Conservation (phyloP, 2,797 vertebrate species). For the Pithecia hirsuta region DNA sequence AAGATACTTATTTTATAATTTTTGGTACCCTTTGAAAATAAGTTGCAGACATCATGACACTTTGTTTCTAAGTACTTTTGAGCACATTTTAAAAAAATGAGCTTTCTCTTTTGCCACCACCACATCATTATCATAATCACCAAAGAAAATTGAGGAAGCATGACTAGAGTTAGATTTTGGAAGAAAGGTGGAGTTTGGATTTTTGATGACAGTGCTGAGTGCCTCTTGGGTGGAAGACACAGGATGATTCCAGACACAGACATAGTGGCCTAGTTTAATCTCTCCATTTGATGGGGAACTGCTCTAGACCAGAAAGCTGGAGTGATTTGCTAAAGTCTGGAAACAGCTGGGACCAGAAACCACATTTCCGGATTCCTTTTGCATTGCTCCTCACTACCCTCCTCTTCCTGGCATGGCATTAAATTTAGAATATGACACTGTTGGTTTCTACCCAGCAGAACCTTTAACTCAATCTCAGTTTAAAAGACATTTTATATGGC, state of each 20-base stretch:
- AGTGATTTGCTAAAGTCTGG: slow-evolving; percentile 15
- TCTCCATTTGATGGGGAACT: background rate
- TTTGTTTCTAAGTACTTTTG: background rate
- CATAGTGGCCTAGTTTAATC: background rate
- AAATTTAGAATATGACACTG: background rate
- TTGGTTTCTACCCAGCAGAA: background rate
- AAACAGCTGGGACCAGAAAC: background rate
- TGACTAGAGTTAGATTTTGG: background rate
- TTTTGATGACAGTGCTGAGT: background rate
- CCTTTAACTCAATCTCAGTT: slow-evolving; percentile 16
- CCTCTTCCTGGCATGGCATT: background rate
- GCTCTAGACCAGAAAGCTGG: background rate
- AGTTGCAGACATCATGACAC: background rate
- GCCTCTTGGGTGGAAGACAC: background rate
- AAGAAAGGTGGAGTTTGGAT: background rate
- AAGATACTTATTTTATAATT: background rate
- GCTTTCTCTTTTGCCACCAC: background rate
- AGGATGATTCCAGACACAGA: background rate
- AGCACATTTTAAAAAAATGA: background rate
- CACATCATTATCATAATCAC: background rate
- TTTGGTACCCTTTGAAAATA: background rate
- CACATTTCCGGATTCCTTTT: background rate
- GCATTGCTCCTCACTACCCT: background rate
- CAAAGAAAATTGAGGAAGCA: background rate
- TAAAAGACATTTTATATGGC: background rate